Evolutionary conservation across 1,140 invertebrate genomes (phyloP).

Genomic region (Paralvinella palmiformis): DNA sequence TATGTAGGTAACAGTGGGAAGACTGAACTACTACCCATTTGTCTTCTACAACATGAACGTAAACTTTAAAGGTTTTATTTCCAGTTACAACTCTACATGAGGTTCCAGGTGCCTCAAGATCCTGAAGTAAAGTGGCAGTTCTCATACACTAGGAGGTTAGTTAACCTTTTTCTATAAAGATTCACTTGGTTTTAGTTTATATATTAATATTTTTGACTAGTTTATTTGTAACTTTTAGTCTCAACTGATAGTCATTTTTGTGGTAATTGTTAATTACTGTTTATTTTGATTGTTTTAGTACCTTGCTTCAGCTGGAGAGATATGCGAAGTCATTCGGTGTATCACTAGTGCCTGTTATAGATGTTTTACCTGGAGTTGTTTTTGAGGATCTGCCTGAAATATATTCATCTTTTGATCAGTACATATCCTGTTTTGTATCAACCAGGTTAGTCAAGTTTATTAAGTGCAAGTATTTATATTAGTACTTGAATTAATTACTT

Average conservation of each 20-base stretch:
- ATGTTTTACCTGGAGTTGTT: constrained; percentile 56
- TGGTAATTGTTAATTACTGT: neutral
- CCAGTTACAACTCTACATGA: constrained; percentile 39
- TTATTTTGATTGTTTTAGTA: too few species aligned
- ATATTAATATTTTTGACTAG: neutral
- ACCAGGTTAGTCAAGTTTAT: constrained; percentile 43
- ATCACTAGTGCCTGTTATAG: constrained; percentile 59
- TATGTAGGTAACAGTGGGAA: too few species aligned
- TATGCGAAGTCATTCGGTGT: too few species aligned
- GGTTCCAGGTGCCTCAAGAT: constrained; percentile 31
- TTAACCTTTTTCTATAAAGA: too few species aligned
- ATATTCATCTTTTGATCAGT: constrained; percentile 57
- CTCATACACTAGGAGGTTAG: constrained; percentile 35
- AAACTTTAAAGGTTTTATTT: constrained; percentile 18
- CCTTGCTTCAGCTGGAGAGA: too few species aligned
- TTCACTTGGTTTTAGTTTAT: too few species aligned
- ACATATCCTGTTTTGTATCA: constrained; percentile 52
- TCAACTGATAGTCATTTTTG: neutral
- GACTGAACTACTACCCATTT: too few species aligned
- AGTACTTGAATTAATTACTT: neutral
- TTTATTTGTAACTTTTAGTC: neutral
- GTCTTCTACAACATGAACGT: neutral
- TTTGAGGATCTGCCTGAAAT: constrained; percentile 56
- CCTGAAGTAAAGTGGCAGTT: constrained; percentile 34
- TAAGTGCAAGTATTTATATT: neutral